phyloP scores from a whole-genome alignment of 1,140 invertebrate species.

The Brachionus asplanchnoidis region DNA sequence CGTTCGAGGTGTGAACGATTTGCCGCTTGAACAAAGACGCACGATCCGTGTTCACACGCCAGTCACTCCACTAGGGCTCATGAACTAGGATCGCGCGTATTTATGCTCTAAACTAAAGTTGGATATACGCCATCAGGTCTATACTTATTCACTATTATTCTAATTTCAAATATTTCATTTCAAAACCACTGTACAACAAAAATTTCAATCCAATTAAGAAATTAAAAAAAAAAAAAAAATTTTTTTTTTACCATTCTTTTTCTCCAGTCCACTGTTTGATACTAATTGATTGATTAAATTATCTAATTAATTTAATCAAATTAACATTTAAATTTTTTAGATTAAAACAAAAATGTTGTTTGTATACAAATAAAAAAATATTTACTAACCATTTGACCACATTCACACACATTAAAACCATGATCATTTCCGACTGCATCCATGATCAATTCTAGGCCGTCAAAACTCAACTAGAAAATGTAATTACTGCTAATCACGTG shows the following conservation, averaged over 20 bases:
- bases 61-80: not conserved
- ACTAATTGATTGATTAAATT: conserved; percentile 27
- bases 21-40: not conserved
- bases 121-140: not conserved
- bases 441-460: not conserved
- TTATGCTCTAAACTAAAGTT: not conserved
- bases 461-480: not conserved
- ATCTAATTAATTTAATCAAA: conserved; percentile 33
- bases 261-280: not conserved
- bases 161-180: not conserved
- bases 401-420: not conserved
- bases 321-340: not conserved
- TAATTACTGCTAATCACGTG: not conserved
- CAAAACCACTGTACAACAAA: not conserved
- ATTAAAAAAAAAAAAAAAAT: not conserved
- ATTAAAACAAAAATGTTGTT: not conserved
- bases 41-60: not conserved
- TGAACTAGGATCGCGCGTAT: not conserved
- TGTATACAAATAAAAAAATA: not conserved
- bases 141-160: not conserved
- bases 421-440: not conserved
- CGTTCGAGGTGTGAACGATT: not conserved
- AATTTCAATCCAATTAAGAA: conserved; percentile 16
- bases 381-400: not conserved
- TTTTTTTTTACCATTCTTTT: not conserved